phyloP scores from a whole-genome alignment of 1,140 invertebrate genomes.

The Cepaea nemoralis region DNA sequence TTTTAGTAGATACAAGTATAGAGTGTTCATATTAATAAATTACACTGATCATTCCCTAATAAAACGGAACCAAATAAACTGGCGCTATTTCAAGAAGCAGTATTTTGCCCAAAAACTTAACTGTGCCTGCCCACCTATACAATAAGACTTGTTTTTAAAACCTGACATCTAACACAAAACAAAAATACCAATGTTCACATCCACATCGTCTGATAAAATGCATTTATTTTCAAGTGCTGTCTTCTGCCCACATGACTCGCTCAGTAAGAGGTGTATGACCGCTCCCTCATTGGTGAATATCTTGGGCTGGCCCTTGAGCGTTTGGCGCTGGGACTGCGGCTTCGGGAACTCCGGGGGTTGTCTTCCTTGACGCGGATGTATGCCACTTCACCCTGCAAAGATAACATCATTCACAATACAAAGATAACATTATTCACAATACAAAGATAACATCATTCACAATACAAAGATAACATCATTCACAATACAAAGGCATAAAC shows the following conservation, averaged over 20 bases:
- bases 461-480: too few relatives aligned
- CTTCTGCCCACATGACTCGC: background rate
- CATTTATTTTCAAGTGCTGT: background rate
- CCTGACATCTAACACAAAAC: background rate
- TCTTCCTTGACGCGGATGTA: conserved; percentile 97
- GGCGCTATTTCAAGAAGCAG: too few relatives aligned
- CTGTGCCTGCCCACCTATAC: too few relatives aligned
- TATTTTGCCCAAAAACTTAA: background rate
- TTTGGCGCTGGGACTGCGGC: conserved; percentile 78
- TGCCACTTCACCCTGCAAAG: conserved; percentile 88
- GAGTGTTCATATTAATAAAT: too few relatives aligned
- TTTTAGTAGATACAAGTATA: too few relatives aligned
- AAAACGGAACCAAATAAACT: too few relatives aligned
- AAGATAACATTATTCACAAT: too few relatives aligned
- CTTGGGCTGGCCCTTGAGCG: conserved; percentile 77
- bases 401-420: too few relatives aligned
- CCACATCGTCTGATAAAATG: background rate
- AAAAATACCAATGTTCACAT: background rate
- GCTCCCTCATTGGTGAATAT: conserved; percentile 88
- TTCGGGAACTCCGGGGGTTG: conserved; percentile 77
- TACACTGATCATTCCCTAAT: too few relatives aligned
- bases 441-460: too few relatives aligned
- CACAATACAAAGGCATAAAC: too few relatives aligned
- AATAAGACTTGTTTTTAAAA: background rate
- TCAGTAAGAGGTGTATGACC: conserved; percentile 63